Evolutionary conservation across 1,140 invertebrate genomes (phyloP).

Genomic region (Elysia chlorotica): DNA sequence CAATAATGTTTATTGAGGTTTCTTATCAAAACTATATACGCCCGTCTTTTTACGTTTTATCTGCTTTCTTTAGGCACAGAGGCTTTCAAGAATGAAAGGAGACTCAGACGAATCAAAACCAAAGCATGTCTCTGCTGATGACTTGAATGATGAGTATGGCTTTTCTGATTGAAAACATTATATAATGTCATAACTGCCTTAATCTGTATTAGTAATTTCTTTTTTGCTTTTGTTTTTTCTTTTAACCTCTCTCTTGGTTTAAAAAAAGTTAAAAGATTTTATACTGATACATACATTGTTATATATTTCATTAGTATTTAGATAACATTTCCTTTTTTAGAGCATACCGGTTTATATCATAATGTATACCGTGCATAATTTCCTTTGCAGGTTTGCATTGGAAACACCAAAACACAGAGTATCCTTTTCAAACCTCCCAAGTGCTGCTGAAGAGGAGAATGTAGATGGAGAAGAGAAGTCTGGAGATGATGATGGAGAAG

Average conservation of each 20-base stretch:
- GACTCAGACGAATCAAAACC: constrained; percentile 40
- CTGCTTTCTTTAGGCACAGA: constrained; percentile 62
- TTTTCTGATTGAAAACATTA: too few species aligned
- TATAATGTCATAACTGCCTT: too few species aligned
- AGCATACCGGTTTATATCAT: too few species aligned
- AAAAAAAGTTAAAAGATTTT: too few species aligned
- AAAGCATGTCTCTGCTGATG: constrained; percentile 70
- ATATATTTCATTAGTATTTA: neutral
- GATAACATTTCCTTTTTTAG: too few species aligned
- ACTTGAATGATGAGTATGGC: constrained; percentile 55
- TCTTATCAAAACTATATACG: too few species aligned
- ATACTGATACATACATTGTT: neutral
- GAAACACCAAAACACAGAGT: neutral
- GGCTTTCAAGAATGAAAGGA: constrained; percentile 77
- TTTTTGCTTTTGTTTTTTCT: neutral
- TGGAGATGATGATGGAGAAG: constrained; percentile 35
- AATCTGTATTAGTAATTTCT: too few species aligned
- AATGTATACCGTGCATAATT: too few species aligned
- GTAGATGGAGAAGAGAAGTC: neutral
- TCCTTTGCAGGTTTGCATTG: constrained; percentile 20
- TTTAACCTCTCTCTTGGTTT: too few species aligned
- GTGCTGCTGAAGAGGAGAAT: neutral
- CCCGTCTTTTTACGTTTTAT: neutral
- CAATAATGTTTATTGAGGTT: too few species aligned
- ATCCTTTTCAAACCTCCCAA: too few species aligned